A percentile compares a stretch with the other conserved stretches of the same genome.
Evolutionary conservation across 1,140 invertebrate genomes (phyloP).

Genomic region (Drosophila subobscura): DNA sequence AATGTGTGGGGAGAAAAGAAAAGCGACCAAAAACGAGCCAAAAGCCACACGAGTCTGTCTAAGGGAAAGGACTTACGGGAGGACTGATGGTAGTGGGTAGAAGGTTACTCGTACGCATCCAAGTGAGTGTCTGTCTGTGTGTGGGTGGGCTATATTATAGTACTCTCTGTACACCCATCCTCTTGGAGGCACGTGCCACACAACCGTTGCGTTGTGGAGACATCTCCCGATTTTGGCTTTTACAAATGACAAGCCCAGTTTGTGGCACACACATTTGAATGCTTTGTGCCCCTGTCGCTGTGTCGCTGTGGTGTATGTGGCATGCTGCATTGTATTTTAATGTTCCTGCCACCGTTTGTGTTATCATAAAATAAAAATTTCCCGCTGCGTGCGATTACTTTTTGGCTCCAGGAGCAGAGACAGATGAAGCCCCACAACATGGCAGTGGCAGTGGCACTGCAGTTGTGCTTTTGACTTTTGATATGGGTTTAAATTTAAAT

Average conservation of each 20-base stretch:
- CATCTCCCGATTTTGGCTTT: slow-evolving; percentile 40
- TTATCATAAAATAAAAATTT: slow-evolving; percentile 60
- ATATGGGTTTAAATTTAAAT: slow-evolving; percentile 18
- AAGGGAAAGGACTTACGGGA: no score
- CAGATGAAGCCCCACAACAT: not conserved
- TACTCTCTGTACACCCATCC: no score
- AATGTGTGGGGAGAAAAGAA: no score
- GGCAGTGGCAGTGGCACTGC: not conserved
- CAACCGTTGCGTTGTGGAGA: no score
- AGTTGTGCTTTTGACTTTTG: slow-evolving; percentile 43
- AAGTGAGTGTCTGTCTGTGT: not conserved
- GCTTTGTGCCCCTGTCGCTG: no score
- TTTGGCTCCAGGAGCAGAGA: not conserved
- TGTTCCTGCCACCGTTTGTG: slow-evolving; percentile 9
- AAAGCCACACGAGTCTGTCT: no score
- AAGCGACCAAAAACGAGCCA: no score
- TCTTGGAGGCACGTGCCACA: no score
- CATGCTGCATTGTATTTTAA: slow-evolving; percentile 21
- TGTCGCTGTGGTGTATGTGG: not conserved
- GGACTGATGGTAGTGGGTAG: no score
- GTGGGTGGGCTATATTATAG: not conserved
- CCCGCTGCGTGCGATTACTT: slow-evolving; percentile 38
- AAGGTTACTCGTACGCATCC: no score
- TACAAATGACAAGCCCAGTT: slow-evolving; percentile 39
- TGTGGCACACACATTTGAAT: slow-evolving; percentile 17